Base-by-base conservation (phyloP, 2,113 vertebrate genomes). In the Erpornis zantholeuca region DNA sequence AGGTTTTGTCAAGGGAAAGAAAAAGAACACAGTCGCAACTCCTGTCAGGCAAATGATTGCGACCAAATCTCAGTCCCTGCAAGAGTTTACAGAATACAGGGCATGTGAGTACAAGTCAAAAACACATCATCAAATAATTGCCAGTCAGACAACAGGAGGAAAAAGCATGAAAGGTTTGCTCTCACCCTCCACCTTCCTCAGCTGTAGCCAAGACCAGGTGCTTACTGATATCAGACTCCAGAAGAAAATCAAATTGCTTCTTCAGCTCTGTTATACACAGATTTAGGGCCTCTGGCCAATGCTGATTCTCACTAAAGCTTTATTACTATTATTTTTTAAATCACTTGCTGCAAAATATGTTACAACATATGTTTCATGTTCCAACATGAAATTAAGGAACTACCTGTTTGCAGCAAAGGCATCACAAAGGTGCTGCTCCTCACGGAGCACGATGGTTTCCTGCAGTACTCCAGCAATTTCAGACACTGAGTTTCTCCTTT, bases 361-460 rank as follows among this genome's bases (percentile, higher is more conserved):
- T n/a, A n/a, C n/a, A n/a, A n/a, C n/a, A n/a, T n/a, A n/a, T n/a
- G n/a, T n/a, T n/a, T n/a, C n/a, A n/a, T 42, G 22, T 44, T 70
- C 15, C 20, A 15, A 25, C 2, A 18, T 7, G 13, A 80, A 90
- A 72, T 36, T 18, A 65, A 76, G 50, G 45, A 69, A 45, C 15
- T 8, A 57, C 65, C 61, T 79, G 65, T 72, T 50, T 33, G 53
- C 73, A 76, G 27, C 40, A 45, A 22, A 44, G 28, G 44, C 52
- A 66, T 22, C 2, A 70, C 27, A 59, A 61, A 17, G 38, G 31
- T 31, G 42, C 21, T 52, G 60, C 63, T 72, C 42, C 2, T 12
- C 22, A 9, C 0, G 0, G 53, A 79, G 45, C 4, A 0, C 0
- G 0, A 59, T 1, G 17, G 40, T 28, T 45, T 17, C 9, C 63